Percentiles rank a stretch among this genome's conserved stretches.
Conservation (phyloP, 2,888 invertebrate genomes). For the Chirona hameri region DNA sequence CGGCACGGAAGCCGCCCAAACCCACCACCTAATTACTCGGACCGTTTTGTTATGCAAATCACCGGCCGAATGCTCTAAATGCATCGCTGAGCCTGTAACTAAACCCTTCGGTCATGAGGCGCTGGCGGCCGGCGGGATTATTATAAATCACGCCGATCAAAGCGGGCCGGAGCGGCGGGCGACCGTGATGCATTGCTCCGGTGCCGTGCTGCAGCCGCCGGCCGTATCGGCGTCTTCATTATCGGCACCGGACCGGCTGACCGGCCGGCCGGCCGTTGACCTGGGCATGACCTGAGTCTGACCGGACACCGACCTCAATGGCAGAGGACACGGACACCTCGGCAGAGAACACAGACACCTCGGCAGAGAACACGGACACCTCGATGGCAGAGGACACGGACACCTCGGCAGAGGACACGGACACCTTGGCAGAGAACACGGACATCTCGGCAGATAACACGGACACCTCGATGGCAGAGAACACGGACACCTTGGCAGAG, state of each 20-base stretch:
- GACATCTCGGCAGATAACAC: too few species aligned
- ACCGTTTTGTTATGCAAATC: slow-evolving; percentile 23
- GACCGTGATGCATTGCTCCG: not conserved
- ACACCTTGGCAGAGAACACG: too few species aligned
- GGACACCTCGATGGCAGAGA: too few species aligned
- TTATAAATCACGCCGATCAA: slow-evolving; percentile 6
- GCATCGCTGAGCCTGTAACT: not conserved
- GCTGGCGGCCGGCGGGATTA: not conserved
- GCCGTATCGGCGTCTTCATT: not conserved
- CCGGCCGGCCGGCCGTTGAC: not conserved
- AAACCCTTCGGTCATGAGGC: not conserved
- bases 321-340: too few species aligned
- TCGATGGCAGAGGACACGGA: too few species aligned
- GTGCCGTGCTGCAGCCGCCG: not conserved
- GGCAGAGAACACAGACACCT: too few species aligned
- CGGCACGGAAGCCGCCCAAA: not conserved
- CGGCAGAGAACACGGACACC: too few species aligned
- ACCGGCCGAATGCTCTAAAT: not conserved
- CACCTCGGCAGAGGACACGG: too few species aligned
- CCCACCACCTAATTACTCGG: not conserved
- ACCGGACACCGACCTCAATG: not conserved
- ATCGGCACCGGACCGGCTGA: not conserved
- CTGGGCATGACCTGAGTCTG: not conserved
- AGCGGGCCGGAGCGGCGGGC: not conserved
- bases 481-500: too few species aligned